Evolutionary conservation across 2,113 vertebrate species (phyloP), one percentile per base, ranked within the genome.

Genomic region (Himantopus leucocephalus): DNA sequence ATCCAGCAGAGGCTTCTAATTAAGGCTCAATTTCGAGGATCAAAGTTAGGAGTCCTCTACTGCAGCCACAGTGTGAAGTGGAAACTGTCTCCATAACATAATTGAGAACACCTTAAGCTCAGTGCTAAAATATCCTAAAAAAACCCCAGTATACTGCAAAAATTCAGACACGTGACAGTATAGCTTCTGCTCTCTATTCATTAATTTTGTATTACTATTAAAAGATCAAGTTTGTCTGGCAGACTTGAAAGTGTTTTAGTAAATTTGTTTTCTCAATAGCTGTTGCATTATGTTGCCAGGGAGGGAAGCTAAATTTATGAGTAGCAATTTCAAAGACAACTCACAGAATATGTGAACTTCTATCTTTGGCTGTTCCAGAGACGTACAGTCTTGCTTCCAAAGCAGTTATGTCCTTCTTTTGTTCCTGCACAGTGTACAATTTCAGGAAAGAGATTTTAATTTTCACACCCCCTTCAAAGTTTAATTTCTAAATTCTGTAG

Each of bases 221-320:
- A 60, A 94, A 92, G 68, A 70, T 67, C 47, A 56, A 48, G 43
- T 84, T 95, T 94, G 9, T 72, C 86, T 96, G 80, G 39, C 66
- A 91, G 83, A 68, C 89, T 95, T 92, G 68, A 70, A 92, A 84
- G 70, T 58, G 32, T 45, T 96, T 92, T 72, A 92, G 45, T 58
- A 76, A 79, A 86, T 94, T 82, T 94, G 58, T 94, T 95, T 90
- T 94, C 73, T 91, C 83, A 76, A 62, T 87, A 94, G 45, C 60
- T 82, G 24, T 68, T 94, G 56, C 53, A 76, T 94, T 95, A 79
- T 79, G 37, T 76, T 96, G 73, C 94, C 66, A 75, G 73, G 68
- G 52, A 91, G 32, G 45, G 58, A 76, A 96, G 91, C 66, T 95
- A 72, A 94, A 97, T 95, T 94, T 94, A 91, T 87, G 91, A 94